Percentiles rank a stretch among this genome's conserved stretches.
Conservation (phyloP, 2,113 vertebrate genomes). For the Oreotragus oreotragus region DNA sequence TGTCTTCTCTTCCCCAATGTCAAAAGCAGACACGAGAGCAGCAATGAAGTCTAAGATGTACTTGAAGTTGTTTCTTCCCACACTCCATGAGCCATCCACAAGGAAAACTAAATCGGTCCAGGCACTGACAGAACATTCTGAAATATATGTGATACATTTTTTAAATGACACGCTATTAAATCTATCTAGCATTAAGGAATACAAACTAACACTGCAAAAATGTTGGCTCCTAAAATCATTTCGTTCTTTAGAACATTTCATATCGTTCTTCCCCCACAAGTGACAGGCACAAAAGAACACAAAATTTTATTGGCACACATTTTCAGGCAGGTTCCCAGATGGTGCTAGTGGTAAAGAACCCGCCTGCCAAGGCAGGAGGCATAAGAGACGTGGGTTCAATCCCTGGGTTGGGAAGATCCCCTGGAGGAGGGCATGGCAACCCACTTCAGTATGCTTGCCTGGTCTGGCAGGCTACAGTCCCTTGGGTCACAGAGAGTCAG, state of each 20-base stretch:
- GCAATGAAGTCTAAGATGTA: slow-evolving; percentile 89
- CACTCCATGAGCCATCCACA: slow-evolving; percentile 94
- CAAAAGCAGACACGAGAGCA: slow-evolving; percentile 89
- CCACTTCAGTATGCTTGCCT: background rate
- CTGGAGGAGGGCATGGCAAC: background rate
- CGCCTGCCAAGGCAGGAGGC: background rate
- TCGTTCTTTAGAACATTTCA: background rate
- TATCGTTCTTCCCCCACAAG: background rate
- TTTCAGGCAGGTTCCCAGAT: background rate
- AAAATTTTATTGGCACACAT: background rate
- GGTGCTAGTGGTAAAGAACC: background rate
- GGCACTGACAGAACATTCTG: slow-evolving; percentile 90
- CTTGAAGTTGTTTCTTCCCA: slow-evolving; percentile 91
- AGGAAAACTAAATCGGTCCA: slow-evolving; percentile 92
- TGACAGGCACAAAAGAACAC: background rate
- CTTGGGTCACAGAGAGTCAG: background rate
- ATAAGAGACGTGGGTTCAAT: background rate
- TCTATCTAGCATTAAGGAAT: background rate
- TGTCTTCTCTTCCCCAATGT: slow-evolving; percentile 90
- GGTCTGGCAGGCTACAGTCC: background rate
- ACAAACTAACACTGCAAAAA: background rate
- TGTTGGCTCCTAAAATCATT: background rate
- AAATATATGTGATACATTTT: slow-evolving; percentile 50
- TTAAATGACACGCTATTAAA: background rate
- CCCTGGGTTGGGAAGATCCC: background rate